phyloP scores from a whole-genome alignment of 1,140 invertebrate genomes.

The Eupristina koningsbergeri region DNA sequence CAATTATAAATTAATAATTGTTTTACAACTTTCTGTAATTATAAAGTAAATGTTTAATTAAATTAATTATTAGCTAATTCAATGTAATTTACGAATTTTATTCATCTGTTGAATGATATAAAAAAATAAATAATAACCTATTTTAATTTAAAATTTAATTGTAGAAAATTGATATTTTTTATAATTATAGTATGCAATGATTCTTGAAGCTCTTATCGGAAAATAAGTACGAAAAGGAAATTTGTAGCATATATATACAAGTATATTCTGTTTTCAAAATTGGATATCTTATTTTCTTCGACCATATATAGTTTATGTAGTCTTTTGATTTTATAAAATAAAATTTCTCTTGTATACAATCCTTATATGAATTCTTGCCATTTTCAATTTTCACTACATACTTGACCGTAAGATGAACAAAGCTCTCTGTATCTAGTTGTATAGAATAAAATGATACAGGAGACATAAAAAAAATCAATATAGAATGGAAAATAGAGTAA shows the following conservation, averaged over 20 bases:
- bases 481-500: constrained; percentile 50
- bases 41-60: too few relatives aligned
- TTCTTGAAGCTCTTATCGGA: neutral
- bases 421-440: neutral
- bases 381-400: constrained; percentile 59
- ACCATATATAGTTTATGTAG: constrained; percentile 63
- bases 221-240: constrained; percentile 9
- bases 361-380: constrained; percentile 60
- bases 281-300: constrained; percentile 51
- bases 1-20: too few relatives aligned
- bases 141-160: too few relatives aligned
- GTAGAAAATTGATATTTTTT: too few relatives aligned
- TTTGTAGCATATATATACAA: neutral
- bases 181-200: too few relatives aligned
- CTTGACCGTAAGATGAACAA: neutral
- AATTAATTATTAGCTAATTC: too few relatives aligned
- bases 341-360: constrained; percentile 54
- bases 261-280: constrained; percentile 65
- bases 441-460: constrained; percentile 6
- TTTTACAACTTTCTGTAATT: too few relatives aligned
- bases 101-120: too few relatives aligned
- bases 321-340: constrained; percentile 56
- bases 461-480: constrained; percentile 33
- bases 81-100: too few relatives aligned
- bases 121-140: too few relatives aligned